A percentile compares a stretch with the other conserved stretches of the same genome.
Conservation (phyloP, 2,113 vertebrate genomes). For the Hydrochoerus hydrochaeris region DNA sequence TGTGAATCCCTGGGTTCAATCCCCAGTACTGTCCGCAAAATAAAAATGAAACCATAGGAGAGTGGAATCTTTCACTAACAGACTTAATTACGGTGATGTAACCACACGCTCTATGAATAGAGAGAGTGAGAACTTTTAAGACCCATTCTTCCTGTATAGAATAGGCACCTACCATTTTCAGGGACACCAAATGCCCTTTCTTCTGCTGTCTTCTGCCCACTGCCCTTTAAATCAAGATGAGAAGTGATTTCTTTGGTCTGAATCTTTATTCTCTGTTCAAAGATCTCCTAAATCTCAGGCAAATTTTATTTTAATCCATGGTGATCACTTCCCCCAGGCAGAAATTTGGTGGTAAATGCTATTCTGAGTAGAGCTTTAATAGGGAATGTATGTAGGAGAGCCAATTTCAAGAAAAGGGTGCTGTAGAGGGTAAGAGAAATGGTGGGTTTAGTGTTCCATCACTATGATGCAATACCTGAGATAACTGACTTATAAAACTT, state of each 20-base stretch:
- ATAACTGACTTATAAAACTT: background rate
- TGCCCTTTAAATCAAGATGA: constrained; percentile 32
- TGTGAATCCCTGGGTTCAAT: background rate
- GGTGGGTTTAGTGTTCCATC: background rate
- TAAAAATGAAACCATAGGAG: background rate
- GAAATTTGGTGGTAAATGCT: constrained; percentile 17
- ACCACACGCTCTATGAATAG: background rate
- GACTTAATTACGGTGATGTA: background rate
- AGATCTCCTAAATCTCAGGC: constrained; percentile 7
- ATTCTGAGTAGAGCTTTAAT: constrained; percentile 4
- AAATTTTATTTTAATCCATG: constrained; percentile 37
- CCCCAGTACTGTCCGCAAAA: background rate
- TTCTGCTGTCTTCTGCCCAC: background rate
- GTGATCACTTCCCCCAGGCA: background rate
- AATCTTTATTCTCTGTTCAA: constrained; percentile 27
- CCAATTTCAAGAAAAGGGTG: constrained; percentile 16
- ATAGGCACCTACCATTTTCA: background rate
- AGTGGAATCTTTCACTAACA: constrained; percentile 30
- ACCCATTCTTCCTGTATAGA: background rate
- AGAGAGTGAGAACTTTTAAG: background rate
- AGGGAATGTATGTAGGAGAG: background rate
- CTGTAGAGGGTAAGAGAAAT: background rate
- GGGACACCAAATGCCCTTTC: background rate
- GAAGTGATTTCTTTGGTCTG: background rate
- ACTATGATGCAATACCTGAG: background rate